These are phyloP conservation scores for Parthenolecanium corni DNA, from an alignment of 2,888 invertebrate genomes.

Conservation along the genomic window DNA sequence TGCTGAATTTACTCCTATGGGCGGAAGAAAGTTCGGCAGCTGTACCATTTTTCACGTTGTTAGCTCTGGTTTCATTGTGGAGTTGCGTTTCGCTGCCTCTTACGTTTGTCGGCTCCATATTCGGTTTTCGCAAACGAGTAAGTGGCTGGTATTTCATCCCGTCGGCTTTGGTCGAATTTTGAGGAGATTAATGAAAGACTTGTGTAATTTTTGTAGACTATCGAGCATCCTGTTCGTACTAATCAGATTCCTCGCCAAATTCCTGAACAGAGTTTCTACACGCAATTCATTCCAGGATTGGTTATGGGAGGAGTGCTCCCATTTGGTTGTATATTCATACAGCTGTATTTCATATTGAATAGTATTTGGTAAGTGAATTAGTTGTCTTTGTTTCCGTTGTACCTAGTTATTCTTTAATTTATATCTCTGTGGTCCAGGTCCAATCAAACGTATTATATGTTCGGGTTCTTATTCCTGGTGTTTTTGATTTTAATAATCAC, in stretches of 20 bases:
- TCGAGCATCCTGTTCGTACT: conserved; percentile 90
- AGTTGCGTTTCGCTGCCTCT: conserved; percentile 92
- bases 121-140: conserved; percentile 91
- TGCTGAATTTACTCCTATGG: conserved; percentile 96
- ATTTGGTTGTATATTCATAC: conserved; percentile 97
- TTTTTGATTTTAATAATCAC: conserved; percentile 95
- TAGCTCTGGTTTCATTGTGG: conserved; percentile 85
- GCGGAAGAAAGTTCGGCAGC: conserved; percentile 95
- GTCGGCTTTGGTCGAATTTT: no score
- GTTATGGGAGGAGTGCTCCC: conserved; percentile 94
- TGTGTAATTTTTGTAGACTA: no score
- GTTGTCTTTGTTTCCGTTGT: neutral
- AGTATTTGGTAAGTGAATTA: conserved; percentile 90
- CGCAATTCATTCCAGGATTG: conserved; percentile 85
- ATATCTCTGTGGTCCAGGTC: conserved; percentile 42
- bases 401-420: neutral
- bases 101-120: conserved; percentile 90
- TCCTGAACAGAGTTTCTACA: conserved; percentile 96
- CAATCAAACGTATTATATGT: conserved; percentile 99
- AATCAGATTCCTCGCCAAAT: conserved; percentile 88
- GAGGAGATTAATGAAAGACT: no score
- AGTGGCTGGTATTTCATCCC: no score
- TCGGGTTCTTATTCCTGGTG: conserved; percentile 94
- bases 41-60: conserved; percentile 95
- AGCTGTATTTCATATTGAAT: conserved; percentile 93